Evolutionary conservation across 2,113 vertebrate genomes (phyloP), one percentile per base, ranked within the genome.

Genomic region (Prionailurus viverrinus): DNA sequence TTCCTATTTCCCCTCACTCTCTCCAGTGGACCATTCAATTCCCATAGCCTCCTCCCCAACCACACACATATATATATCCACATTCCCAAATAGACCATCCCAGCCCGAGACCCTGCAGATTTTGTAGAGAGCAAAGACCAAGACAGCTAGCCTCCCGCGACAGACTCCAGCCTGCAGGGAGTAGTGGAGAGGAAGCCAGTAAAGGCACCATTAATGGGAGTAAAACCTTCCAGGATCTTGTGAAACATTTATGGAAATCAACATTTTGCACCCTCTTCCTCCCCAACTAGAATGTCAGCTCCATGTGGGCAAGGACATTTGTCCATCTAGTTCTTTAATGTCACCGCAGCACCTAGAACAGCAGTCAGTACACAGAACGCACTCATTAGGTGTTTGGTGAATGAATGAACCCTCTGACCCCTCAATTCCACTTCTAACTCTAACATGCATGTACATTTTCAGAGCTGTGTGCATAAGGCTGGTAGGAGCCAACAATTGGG

Each of bases 211-310:
- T 65, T 45, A 53, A 96, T 25, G 21, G 51, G 27, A 91, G 29
- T 29, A 69, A 85, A 94, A 80, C 73, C 53, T 85, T 85, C 53
- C 73, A 93, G 86, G 41, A 73, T 41, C 65, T 71, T 80, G 53
- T 91, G n/a, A 78, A 94, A 61, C 16, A 85, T 73, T 51, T 63
- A 55, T 23, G 18, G 58, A 79, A 96, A 92, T 87, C 69, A 81
- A 87, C 53, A 94, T 63, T 61, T 53, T 39, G 89, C 2, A 29
- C 39, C 45, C 3, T 41, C 7, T 19, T 80, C 58, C 19, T 73
- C 41, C 3, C 27, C 53, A 79, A 48, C 65, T 87, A 87, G 55
- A 81, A 29, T 55, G 11, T 23, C 16, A 69, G 55, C 39, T 88
- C 66, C 83, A 73, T 0, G 1, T 81, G 74, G 83, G n/a, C 27